A percentile compares a stretch with the other conserved stretches of the same genome.
These are phyloP conservation scores for Drosophila tsacasi DNA, from an alignment of 1,140 invertebrate genomes.

Conservation along the genomic window DNA sequence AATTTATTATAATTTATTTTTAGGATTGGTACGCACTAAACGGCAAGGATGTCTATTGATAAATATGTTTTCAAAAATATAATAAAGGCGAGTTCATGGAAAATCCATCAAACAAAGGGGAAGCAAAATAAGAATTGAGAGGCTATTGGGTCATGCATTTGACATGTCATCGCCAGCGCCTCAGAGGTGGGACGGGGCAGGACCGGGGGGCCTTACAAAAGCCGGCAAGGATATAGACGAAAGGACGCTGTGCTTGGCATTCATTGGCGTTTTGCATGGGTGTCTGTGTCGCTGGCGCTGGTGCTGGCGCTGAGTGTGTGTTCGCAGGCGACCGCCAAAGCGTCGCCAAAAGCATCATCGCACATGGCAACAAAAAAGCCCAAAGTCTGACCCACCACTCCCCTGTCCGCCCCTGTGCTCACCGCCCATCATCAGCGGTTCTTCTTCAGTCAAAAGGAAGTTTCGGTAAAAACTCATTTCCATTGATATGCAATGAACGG, in stretches of 20 bases:
- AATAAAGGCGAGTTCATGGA: constrained; percentile 48
- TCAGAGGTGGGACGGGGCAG: neutral
- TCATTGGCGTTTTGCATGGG: constrained; percentile 54
- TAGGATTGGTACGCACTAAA: constrained; percentile 2
- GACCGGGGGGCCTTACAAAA: constrained; percentile 39
- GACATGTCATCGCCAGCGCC: constrained; percentile 65
- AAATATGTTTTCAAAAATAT: constrained; percentile 29
- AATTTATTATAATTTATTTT: constrained; percentile 14
- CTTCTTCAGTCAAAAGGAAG: constrained; percentile 31
- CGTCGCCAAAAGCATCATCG: constrained; percentile 75
- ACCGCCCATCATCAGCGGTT: neutral
- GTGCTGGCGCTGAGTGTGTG: constrained; percentile 13
- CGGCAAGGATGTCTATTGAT: neutral
- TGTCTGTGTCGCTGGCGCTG: constrained; percentile 16
- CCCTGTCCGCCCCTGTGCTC: neutral
- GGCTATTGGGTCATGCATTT: constrained; percentile 69
- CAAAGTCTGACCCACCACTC: constrained; percentile 4
- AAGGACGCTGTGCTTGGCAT: constrained; percentile 59
- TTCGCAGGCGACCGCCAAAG: constrained; percentile 62
- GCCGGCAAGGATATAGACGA: constrained; percentile 26
- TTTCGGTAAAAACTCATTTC: constrained; percentile 71
- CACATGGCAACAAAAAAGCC: constrained; percentile 43
- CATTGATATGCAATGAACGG: constrained; percentile 76
- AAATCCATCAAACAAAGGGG: constrained; percentile 55
- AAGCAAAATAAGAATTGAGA: constrained; percentile 42